A percentile compares a stretch with the other conserved stretches of the same genome.
Evolutionary conservation across 2,888 invertebrate genomes (phyloP).

Genomic region (Zygogramma bicolorata): DNA sequence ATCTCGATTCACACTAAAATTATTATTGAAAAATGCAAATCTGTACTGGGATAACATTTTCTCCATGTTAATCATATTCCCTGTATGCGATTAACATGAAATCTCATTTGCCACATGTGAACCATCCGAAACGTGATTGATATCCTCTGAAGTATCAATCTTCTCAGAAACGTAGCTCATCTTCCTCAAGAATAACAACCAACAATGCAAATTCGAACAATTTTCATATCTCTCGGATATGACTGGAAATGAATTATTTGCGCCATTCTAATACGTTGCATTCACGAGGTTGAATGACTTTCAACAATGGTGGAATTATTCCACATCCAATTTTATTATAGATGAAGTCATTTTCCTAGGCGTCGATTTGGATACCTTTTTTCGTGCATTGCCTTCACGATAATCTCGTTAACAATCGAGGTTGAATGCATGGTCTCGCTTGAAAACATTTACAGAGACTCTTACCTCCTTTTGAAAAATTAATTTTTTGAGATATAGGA

Average conservation of each 20-base stretch:
- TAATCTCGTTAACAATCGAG: not conserved
- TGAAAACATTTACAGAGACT: too few species aligned
- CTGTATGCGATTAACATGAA: not conserved
- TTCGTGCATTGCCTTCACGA: not conserved
- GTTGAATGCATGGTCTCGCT: too few species aligned
- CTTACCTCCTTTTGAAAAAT: too few species aligned
- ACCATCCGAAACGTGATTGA: not conserved
- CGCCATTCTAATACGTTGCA: conserved; percentile 15
- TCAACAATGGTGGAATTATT: not conserved
- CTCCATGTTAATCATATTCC: too few species aligned
- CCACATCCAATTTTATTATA: not conserved
- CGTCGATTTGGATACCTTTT: not conserved
- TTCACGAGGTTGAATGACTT: conserved; percentile 26
- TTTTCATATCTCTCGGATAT: conserved; percentile 16
- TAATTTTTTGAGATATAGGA: too few species aligned
- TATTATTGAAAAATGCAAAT: too few species aligned
- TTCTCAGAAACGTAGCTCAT: not conserved
- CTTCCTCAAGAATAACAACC: conserved; percentile 3
- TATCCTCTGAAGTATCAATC: conserved; percentile 13
- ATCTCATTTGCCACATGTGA: not conserved
- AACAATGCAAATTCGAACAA: conserved; percentile 12
- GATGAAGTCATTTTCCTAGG: too few species aligned
- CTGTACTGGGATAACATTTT: too few species aligned
- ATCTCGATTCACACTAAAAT: too few species aligned
- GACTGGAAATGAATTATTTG: conserved; percentile 2